A percentile compares a stretch with the other conserved stretches of the same genome.
These are phyloP conservation scores for Galeopterus variegatus DNA, from an alignment of 2,113 vertebrate species.

Conservation along the genomic window DNA sequence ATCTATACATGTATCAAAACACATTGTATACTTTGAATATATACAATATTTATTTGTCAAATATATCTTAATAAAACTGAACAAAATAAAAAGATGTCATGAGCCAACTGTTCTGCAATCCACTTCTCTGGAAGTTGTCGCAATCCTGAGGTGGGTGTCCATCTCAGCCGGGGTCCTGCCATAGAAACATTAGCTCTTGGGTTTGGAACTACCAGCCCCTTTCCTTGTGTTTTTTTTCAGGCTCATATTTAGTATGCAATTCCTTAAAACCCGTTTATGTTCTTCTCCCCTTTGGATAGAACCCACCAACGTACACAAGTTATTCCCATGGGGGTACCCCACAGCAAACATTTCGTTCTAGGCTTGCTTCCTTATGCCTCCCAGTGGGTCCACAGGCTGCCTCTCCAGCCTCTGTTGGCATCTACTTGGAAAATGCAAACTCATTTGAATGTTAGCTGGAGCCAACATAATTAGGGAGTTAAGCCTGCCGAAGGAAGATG, in stretches of 20 bases:
- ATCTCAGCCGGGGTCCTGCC: not conserved
- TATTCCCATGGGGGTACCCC: not conserved
- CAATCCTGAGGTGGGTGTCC: not conserved
- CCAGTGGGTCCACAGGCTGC: not conserved
- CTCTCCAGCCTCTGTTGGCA: not conserved
- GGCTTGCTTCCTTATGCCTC: not conserved
- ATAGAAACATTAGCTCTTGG: not conserved
- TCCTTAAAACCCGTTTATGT: not conserved
- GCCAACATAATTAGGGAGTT: not conserved
- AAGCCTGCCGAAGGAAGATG: not conserved
- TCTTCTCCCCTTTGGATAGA: not conserved
- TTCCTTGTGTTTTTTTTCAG: not conserved
- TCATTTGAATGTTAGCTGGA: slow-evolving; percentile 37
- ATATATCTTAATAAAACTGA: not conserved
- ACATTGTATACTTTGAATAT: not conserved
- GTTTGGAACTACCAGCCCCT: not conserved
- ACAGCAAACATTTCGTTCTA: not conserved
- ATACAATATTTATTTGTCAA: not conserved
- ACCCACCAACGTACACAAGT: not conserved
- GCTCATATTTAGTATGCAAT: not conserved
- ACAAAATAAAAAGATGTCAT: not conserved
- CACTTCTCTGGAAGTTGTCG: not conserved
- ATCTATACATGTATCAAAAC: not conserved
- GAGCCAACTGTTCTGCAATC: not conserved
- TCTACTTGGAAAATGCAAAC: slow-evolving; percentile 17